phyloP scores from a whole-genome alignment of 2,888 invertebrate species.

The Ypsolopha scabrella region DNA sequence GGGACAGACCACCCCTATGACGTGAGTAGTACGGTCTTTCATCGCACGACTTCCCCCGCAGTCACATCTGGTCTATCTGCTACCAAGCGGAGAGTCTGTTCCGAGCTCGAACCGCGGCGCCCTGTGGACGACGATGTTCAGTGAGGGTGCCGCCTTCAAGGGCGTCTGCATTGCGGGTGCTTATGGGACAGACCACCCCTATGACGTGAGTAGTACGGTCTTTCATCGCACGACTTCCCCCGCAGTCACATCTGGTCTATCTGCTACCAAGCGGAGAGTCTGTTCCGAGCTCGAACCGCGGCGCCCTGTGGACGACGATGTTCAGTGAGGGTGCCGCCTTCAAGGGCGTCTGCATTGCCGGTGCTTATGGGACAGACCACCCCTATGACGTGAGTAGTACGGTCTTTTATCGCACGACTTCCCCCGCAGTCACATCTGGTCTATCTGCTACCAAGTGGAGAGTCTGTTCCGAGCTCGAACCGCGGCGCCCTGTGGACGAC shows the following conservation, averaged over 20 bases:
- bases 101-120: constrained; percentile 71
- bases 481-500: too few species aligned
- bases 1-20: constrained; percentile 79
- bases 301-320: too few species aligned
- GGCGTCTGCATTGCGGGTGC: constrained; percentile 65
- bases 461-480: too few species aligned
- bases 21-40: constrained; percentile 47
- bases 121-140: constrained; percentile 80
- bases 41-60: constrained; percentile 64
- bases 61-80: constrained; percentile 84
- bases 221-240: background rate
- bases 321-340: too few species aligned
- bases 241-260: background rate
- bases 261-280: background rate
- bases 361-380: too few species aligned
- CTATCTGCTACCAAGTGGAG: background rate
- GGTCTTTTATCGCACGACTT: too few species aligned
- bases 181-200: constrained; percentile 80
- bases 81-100: constrained; percentile 83
- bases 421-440: background rate
- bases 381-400: too few species aligned
- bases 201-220: constrained; percentile 60
- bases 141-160: constrained; percentile 64
- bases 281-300: too few species aligned
- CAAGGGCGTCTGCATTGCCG: too few species aligned